Percentiles rank a stretch among this genome's conserved stretches.
phyloP scores from a whole-genome alignment of 2,888 invertebrate genomes.

The Scelioninae gen. 1 region DNA sequence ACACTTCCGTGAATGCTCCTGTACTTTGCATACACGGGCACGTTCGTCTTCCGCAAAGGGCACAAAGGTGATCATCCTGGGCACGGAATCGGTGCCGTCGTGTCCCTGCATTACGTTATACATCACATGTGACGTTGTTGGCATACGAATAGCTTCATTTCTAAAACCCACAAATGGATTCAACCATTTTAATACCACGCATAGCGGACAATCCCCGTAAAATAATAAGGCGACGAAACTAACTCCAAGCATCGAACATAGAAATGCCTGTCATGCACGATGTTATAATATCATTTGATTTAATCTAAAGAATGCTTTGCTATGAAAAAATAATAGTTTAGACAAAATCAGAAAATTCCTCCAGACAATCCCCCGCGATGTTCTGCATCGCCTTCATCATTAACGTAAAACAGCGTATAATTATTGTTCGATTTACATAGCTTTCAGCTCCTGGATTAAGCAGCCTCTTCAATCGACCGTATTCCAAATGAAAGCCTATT shows the following conservation, averaged over 20 bases:
- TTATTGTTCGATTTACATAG: constrained; percentile 28
- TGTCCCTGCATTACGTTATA: constrained; percentile 34
- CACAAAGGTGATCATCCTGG: constrained; percentile 12
- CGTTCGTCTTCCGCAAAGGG: constrained; percentile 26
- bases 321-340: background rate
- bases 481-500: constrained; percentile 23
- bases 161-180: constrained; percentile 5
- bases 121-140: constrained; percentile 45
- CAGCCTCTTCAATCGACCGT: constrained; percentile 30
- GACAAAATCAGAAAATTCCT: constrained; percentile 37
- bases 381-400: constrained; percentile 12
- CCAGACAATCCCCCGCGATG: background rate
- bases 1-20: constrained; percentile 27
- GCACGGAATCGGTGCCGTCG: constrained; percentile 7
- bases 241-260: background rate
- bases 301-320: too few species aligned
- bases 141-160: constrained; percentile 81
- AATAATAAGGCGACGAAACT: background rate
- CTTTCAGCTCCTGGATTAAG: constrained; percentile 33
- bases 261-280: too few species aligned
- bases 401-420: constrained; percentile 35
- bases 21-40: constrained; percentile 31
- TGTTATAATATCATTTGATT: too few species aligned
- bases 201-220: background rate
- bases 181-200: constrained; percentile 61